These are phyloP conservation scores for Erpornis zantholeuca DNA, from an alignment of 2,113 vertebrate species.

Conservation along the genomic window DNA sequence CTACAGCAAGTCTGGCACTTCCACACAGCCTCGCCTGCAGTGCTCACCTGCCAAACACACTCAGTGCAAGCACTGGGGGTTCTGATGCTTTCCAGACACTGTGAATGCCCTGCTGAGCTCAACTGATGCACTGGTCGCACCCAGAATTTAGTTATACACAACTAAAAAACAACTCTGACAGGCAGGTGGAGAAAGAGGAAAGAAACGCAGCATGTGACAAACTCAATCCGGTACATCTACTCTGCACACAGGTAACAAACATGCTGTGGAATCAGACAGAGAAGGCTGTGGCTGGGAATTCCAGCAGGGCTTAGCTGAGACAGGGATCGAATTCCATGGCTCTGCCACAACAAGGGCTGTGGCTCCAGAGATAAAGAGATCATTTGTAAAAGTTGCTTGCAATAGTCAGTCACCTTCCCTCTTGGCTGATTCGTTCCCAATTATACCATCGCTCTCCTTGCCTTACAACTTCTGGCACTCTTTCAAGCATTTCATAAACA, in stretches of 20 bases:
- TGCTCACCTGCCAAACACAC: background rate
- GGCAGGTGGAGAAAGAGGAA: background rate
- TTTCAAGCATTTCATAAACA: background rate
- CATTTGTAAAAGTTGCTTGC: background rate
- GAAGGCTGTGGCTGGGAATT: background rate
- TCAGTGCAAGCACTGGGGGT: background rate
- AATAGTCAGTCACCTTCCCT: background rate
- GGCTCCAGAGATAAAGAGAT: background rate
- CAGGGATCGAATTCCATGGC: fast-evolving
- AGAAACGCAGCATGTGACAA: background rate
- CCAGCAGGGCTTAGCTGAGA: background rate
- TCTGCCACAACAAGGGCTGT: background rate
- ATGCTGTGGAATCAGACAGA: background rate
- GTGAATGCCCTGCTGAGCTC: background rate
- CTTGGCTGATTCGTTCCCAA: background rate
- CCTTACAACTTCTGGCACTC: background rate
- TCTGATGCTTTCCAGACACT: background rate
- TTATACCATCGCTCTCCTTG: background rate
- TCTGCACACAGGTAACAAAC: background rate
- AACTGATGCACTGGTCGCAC: background rate
- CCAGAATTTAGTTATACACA: background rate
- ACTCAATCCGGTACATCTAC: background rate
- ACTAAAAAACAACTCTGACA: background rate
- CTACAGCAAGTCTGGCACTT: background rate
- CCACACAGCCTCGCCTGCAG: background rate